Percentiles rank a stretch among this genome's conserved stretches.
Conservation (phyloP, 2,888 invertebrate genomes). For the Drosophila formosana region DNA sequence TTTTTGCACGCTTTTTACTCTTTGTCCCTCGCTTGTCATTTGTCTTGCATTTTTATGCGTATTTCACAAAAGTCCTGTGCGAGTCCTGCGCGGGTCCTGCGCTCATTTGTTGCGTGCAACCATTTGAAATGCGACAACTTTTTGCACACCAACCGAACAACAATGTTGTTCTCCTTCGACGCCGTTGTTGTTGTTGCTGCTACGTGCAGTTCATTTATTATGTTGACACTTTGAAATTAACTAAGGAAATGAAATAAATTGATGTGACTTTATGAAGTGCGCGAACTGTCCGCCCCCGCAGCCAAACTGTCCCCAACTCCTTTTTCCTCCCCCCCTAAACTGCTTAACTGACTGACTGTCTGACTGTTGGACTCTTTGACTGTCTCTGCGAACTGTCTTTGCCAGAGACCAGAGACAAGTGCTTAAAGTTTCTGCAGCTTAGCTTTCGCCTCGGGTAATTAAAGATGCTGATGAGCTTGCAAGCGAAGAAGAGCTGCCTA, state of each 20-base stretch:
- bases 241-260: conserved; percentile 81
- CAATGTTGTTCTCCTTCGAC: conserved; percentile 28
- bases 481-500: conserved; percentile 47
- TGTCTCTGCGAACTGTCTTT: conserved; percentile 60
- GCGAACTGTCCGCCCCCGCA: conserved; percentile 49
- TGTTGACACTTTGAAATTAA: conserved; percentile 82
- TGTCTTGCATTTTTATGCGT: conserved; percentile 82
- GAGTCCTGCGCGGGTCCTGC: conserved; percentile 63
- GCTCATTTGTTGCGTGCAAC: conserved; percentile 82
- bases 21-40: conserved; percentile 59
- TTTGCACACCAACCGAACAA: conserved; percentile 69
- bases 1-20: conserved; percentile 69
- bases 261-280: conserved; percentile 82
- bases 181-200: conserved; percentile 39
- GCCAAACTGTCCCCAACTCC: conserved; percentile 7
- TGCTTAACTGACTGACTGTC: conserved; percentile 21
- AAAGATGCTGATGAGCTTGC: conserved; percentile 57
- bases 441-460: conserved; percentile 49
- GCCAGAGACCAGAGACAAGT: conserved; percentile 56
- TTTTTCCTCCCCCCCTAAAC: neutral
- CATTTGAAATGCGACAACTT: conserved; percentile 82
- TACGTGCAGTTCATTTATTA: conserved; percentile 82
- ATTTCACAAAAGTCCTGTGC: conserved; percentile 74
- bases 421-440: conserved; percentile 54
- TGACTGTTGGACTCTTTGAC: too few species aligned